Conservation (phyloP, 2,113 vertebrate genomes). For the Turdus rufiventris region DNA sequence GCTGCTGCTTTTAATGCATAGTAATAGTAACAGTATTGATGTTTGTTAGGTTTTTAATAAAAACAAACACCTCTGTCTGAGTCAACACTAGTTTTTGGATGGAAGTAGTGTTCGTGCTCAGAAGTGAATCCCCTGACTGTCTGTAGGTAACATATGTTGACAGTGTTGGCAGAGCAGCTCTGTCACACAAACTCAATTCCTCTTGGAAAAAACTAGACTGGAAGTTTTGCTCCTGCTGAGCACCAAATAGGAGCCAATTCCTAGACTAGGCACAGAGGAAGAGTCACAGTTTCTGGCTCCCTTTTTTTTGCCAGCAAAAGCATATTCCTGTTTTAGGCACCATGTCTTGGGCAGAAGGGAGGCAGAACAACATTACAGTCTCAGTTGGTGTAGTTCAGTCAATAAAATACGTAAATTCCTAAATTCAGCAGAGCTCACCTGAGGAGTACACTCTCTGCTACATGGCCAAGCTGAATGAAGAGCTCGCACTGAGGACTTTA, state of each 20-base stretch:
- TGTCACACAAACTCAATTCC: not conserved
- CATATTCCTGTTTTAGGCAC: not conserved
- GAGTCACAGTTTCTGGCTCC: not conserved
- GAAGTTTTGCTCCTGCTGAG: not conserved
- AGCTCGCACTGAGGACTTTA: not conserved
- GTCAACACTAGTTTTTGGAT: not conserved
- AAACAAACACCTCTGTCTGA: not conserved
- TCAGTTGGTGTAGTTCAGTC: not conserved
- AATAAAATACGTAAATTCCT: not conserved
- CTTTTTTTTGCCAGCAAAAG: not conserved
- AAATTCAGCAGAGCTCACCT: not conserved
- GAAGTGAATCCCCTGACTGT: not conserved
- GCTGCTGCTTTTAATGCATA: not conserved
- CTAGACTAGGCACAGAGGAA: fast-evolving
- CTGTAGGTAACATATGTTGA: not conserved
- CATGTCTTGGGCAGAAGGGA: not conserved
- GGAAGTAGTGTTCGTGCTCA: not conserved
- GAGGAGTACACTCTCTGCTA: not conserved
- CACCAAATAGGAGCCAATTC: not conserved
- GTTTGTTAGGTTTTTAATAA: not conserved
- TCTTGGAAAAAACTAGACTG: not conserved
- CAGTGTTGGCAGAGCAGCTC: not conserved
- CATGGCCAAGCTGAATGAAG: not conserved
- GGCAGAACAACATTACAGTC: not conserved
- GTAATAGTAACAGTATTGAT: not conserved